A percentile compares a stretch with the other conserved stretches of the same genome.
Evolutionary conservation across 2,888 invertebrate species (phyloP).

Genomic region (Dendrolimus houi): DNA sequence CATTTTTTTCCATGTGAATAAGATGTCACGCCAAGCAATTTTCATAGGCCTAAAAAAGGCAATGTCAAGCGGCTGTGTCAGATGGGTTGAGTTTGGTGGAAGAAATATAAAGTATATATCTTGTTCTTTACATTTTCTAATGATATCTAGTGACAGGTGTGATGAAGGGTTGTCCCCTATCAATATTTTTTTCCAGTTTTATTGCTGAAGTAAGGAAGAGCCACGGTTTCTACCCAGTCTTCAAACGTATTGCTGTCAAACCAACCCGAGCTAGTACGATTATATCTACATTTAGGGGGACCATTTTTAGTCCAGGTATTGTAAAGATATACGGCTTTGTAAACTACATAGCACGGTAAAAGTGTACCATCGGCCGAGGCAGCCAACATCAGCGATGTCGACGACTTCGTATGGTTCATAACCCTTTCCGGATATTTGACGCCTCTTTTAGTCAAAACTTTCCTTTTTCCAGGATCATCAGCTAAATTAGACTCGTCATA

Average conservation of each 20-base stretch:
- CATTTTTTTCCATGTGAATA: too few species aligned
- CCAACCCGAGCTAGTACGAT: constrained; percentile 24
- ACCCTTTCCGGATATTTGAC: constrained; percentile 3
- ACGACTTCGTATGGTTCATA: constrained; percentile 1
- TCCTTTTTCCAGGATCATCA: constrained; percentile 1
- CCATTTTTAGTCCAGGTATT: background rate
- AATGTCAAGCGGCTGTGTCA: background rate
- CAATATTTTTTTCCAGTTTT: constrained; percentile 27
- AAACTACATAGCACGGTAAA: constrained; percentile 2
- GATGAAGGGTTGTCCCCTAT: constrained; percentile 34
- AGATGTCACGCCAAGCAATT: too few species aligned
- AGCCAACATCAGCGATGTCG: constrained; percentile 3
- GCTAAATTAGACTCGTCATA: constrained; percentile 2
- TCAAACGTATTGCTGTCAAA: constrained; percentile 32
- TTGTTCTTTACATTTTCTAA: constrained; percentile 1
- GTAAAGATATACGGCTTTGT: constrained; percentile 1
- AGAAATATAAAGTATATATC: background rate
- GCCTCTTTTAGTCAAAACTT: constrained; percentile 2
- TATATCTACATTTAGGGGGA: too few species aligned
- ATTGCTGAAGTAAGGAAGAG: constrained; percentile 18
- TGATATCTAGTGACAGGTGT: constrained; percentile 10
- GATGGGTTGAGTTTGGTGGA: background rate
- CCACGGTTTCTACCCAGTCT: constrained; percentile 27
- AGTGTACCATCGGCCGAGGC: background rate
- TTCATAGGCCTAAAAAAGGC: too few species aligned